Evolutionary conservation across 2,797 vertebrate genomes (phyloP).

Genomic region (Alcedo quadribrachys): DNA sequence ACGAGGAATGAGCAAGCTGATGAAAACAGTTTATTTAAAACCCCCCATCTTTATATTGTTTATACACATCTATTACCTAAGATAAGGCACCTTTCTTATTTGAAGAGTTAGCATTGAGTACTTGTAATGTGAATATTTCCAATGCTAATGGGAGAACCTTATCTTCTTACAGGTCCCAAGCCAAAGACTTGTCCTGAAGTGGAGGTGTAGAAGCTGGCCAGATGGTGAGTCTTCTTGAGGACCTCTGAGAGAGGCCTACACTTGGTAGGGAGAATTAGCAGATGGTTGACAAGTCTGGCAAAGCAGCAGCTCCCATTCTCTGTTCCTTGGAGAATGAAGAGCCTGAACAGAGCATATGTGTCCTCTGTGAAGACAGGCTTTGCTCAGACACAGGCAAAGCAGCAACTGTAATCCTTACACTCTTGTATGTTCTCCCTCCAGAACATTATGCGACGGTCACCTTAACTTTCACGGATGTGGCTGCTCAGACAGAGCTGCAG

Average conservation of each 20-base stretch:
- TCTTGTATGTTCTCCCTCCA: not conserved
- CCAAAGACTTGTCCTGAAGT: constrained; percentile 74
- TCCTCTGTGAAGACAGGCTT: not conserved
- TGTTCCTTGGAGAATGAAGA: not conserved
- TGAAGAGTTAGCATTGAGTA: not conserved
- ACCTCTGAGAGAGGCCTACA: fast-evolving
- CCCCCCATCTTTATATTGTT: fast-evolving
- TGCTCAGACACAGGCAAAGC: not conserved
- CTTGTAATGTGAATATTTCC: fast-evolving
- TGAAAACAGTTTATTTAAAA: not conserved
- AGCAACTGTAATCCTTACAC: not conserved
- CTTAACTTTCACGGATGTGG: constrained; percentile 68
- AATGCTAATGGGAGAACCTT: not conserved
- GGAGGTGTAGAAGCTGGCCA: constrained; percentile 73
- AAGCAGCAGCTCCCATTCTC: fast-evolving
- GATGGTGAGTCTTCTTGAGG: constrained; percentile 53
- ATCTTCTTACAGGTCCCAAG: constrained; percentile 58
- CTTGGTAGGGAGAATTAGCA: not conserved
- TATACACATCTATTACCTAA: fast-evolving
- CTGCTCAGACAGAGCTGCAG: constrained; percentile 63
- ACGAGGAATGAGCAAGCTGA: not conserved
- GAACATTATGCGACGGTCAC: constrained; percentile 69
- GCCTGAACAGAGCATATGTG: not conserved
- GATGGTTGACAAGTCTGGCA: not conserved
- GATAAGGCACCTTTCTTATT: not conserved